A percentile compares a stretch with the other conserved stretches of the same genome.
These are phyloP conservation scores for Drosophila mojavensis DNA, from an alignment of 1,140 invertebrate genomes.

Conservation along the genomic window DNA sequence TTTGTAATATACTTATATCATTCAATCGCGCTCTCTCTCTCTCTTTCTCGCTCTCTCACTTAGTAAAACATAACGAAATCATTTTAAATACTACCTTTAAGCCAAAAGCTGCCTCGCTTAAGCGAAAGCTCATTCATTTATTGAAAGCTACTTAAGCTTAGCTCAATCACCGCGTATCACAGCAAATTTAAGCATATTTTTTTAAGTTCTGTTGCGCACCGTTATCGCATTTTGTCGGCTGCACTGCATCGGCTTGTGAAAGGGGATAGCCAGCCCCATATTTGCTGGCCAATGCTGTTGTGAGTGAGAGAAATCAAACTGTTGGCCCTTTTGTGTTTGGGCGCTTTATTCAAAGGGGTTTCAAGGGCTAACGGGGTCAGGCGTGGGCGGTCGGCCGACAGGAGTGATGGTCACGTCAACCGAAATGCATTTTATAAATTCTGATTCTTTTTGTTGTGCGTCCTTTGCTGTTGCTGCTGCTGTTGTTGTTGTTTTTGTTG, in stretches of 20 bases:
- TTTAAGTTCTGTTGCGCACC: slow-evolving; percentile 11
- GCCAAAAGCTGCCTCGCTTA: too few relatives aligned
- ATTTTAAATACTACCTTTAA: too few relatives aligned
- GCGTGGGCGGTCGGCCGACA: neutral
- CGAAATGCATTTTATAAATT: slow-evolving; percentile 65
- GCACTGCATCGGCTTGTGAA: slow-evolving; percentile 1
- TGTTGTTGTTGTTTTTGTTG: slow-evolving; percentile 39
- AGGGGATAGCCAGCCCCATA: too few relatives aligned
- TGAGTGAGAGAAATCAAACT: slow-evolving; percentile 34
- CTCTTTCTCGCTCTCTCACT: too few relatives aligned
- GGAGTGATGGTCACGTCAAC: slow-evolving; percentile 67
- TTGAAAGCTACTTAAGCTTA: neutral
- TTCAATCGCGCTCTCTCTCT: too few relatives aligned
- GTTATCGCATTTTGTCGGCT: slow-evolving; percentile 42
- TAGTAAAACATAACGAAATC: too few relatives aligned
- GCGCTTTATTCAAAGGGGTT: neutral
- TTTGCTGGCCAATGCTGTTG: neutral
- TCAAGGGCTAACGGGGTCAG: neutral
- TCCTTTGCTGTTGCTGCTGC: slow-evolving; percentile 26
- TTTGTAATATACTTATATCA: too few relatives aligned
- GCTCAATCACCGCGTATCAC: neutral
- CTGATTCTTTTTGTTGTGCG: slow-evolving; percentile 47
- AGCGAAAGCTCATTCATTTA: too few relatives aligned
- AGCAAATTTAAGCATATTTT: slow-evolving; percentile 7
- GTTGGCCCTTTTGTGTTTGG: slow-evolving; percentile 26